Percentiles rank a stretch among this genome's conserved stretches.
These are phyloP conservation scores for Cristatella mucedo DNA, from an alignment of 2,888 invertebrate genomes.

Conservation along the genomic window DNA sequence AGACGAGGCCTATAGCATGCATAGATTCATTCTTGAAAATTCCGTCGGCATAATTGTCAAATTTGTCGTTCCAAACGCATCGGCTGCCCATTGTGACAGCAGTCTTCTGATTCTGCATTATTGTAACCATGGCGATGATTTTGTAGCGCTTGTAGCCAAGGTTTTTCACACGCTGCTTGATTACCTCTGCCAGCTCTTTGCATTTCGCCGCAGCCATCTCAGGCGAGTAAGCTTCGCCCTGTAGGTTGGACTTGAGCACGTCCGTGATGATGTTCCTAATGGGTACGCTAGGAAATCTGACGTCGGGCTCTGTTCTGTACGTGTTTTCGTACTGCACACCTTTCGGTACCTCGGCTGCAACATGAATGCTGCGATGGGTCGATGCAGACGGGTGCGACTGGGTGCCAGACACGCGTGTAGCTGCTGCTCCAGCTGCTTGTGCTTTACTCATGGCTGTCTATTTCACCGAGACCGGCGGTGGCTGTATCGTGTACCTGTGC, in stretches of 20 bases:
- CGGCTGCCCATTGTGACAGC: constrained; percentile 20
- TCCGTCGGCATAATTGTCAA: constrained; percentile 23
- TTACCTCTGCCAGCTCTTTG: constrained; percentile 18
- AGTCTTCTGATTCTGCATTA: constrained; percentile 17
- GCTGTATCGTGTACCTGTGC: too few species aligned
- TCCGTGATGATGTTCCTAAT: constrained; percentile 17
- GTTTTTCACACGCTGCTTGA: constrained; percentile 21
- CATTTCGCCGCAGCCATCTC: constrained; percentile 18
- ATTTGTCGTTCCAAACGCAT: constrained; percentile 24
- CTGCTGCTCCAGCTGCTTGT: too few species aligned
- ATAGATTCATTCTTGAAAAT: constrained; percentile 17
- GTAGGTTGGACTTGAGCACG: constrained; percentile 16
- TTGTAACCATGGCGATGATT: constrained; percentile 19
- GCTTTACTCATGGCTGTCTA: too few species aligned
- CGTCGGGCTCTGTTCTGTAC: constrained; percentile 20
- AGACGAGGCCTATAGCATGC: constrained; percentile 23
- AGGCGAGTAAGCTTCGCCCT: constrained; percentile 18
- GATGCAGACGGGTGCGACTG: constrained; percentile 7
- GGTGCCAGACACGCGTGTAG: too few species aligned
- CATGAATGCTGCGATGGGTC: constrained; percentile 7
- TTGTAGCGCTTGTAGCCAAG: constrained; percentile 21
- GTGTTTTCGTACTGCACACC: constrained; percentile 19
- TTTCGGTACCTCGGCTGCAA: too few species aligned
- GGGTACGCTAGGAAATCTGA: constrained; percentile 14
- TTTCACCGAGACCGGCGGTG: too few species aligned